A percentile compares a stretch with the other conserved stretches of the same genome.
phyloP scores from a whole-genome alignment of 53 echinoderm and acorn worm species.

The Stichopus horrens region DNA sequence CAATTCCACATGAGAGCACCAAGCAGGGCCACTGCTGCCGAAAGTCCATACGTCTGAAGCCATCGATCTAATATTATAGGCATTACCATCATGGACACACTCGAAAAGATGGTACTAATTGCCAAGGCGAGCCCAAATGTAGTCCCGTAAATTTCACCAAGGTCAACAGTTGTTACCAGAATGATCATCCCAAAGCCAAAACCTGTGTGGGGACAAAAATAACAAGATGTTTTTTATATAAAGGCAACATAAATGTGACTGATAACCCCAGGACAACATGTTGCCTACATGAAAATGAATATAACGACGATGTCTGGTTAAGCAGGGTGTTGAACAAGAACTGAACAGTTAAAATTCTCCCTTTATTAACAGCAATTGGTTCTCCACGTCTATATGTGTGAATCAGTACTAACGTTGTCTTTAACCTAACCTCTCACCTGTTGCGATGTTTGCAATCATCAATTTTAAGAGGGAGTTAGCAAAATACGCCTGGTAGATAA shows the following conservation, averaged over 20 bases:
- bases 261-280: no score
- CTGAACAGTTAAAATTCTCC: no score
- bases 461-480: background rate
- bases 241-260: no score
- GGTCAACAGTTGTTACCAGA: background rate
- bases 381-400: background rate
- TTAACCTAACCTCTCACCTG: background rate
- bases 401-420: background rate
- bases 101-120: background rate
- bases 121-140: background rate
- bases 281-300: background rate
- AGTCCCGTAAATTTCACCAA: background rate
- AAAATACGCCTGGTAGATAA: background rate
- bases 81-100: slow-evolving; percentile 1
- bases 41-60: slow-evolving; percentile 6
- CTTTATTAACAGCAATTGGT: no score
- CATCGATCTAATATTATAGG: background rate
- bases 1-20: background rate
- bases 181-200: background rate
- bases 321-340: no score
- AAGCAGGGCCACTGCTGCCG: slow-evolving; percentile 2
- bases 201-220: background rate
- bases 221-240: no score
- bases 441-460: background rate
- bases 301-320: background rate